Evolutionary conservation across 1,140 invertebrate genomes (phyloP).

Genomic region (Cherax quadricarinatus): DNA sequence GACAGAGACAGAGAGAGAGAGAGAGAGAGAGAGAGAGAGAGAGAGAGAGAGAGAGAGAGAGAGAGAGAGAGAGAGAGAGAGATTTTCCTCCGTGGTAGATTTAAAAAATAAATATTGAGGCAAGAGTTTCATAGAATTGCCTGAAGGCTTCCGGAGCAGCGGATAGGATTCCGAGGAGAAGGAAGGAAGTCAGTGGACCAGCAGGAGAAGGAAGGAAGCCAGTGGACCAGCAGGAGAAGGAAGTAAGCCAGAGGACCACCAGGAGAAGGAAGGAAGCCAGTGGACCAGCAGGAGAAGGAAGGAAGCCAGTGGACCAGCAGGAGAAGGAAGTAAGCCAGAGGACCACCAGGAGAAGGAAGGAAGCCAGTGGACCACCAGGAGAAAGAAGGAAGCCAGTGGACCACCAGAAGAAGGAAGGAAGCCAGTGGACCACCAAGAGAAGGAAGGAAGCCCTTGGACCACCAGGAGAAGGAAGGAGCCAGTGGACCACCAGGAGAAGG

Average conservation of each 20-base stretch:
- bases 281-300: no score
- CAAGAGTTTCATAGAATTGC: not conserved
- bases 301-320: no score
- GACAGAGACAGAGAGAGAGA: no score
- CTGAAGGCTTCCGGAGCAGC: not conserved
- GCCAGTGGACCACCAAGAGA: no score
- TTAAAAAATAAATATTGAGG: no score
- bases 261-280: no score
- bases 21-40: no score
- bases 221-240: not conserved
- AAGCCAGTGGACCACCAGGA: not conserved
- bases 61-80: not conserved
- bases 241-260: not conserved
- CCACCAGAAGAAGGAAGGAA: not conserved
- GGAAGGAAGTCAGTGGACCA: not conserved
- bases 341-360: not conserved
- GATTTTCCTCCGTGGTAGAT: no score
- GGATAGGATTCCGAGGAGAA: slow-evolving; percentile 5
- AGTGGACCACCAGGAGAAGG: no score
- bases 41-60: not conserved
- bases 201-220: no score
- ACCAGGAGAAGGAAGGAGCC: no score
- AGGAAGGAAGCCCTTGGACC: not conserved
- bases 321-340: not conserved
- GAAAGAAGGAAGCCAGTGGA: not conserved